Base-by-base conservation (phyloP, 2,113 vertebrate genomes). In the Rhagologus leucostigma region DNA sequence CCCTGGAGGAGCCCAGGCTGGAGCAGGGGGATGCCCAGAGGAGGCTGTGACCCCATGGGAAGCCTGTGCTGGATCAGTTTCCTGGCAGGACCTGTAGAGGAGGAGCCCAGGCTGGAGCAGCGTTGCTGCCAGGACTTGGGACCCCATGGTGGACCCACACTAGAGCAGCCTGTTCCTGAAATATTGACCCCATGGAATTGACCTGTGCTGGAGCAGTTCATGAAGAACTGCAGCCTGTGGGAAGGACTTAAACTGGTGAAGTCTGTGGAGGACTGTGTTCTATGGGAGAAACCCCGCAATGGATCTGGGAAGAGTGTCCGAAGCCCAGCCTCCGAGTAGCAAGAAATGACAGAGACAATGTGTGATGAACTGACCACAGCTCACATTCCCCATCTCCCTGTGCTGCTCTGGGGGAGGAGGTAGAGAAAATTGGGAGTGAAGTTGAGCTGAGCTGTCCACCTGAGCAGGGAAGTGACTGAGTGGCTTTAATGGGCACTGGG, bases 11-110 rank as follows among this genome's bases (percentile, higher is more conserved):
- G 21, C 55, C 39, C 46, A 33, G 21, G 8, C 22, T 69, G 74
- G 39, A 33, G 47, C 47, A 69, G 46, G 18, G 23, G 14, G 21
- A 37, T 32, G 27, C 13, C 22, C 33, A 29, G 2, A 37, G 37
- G 27, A 37, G 37, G 11, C 33, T 37, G 17, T 13, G 39, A 53
- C 8, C 23, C 33, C 23, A 4, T 0, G 3, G 27, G 0, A 52
- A 2, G 0, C 11, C 12, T 4, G 3, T 18, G 35, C 24, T 63
- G 41, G 47, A 42, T 13, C 35, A 57, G 60, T 16, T 2, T 30
- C 16, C 41, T 30, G n/a, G 3, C 49, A 64, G 23, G 1, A 12
- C 11, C 18, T 29, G 7, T 30, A 1, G 23, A n/a, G 19, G 24
- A 49, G 29, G 16, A n/a, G 6, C 16, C n/a, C 19, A 55, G 29